phyloP scores from a whole-genome alignment of 92 coral and sea anemone genomes.

The Chrysogorgia sp. region DNA sequence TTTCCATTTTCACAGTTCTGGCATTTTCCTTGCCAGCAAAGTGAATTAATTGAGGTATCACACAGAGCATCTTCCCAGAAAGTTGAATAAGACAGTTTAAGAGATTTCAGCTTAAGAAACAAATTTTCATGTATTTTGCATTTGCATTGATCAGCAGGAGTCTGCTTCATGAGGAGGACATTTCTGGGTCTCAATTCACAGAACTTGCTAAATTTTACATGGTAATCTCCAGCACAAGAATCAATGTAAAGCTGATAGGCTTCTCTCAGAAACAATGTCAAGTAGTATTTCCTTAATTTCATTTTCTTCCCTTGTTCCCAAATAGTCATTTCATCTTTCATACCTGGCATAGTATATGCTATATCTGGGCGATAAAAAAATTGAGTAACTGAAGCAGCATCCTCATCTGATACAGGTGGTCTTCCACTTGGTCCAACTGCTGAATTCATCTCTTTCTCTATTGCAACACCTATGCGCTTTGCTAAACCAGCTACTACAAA shows the following conservation, averaged over 20 bases:
- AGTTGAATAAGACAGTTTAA: slow-evolving; percentile 10
- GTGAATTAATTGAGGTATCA: slow-evolving; percentile 42
- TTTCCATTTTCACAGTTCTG: slow-evolving; percentile 53
- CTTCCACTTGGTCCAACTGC: slow-evolving; percentile 16
- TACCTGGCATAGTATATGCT: slow-evolving; percentile 32
- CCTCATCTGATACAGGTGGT: slow-evolving; percentile 16
- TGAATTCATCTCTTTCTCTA: slow-evolving; percentile 5
- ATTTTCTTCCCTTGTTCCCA: slow-evolving; percentile 29
- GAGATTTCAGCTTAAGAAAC: slow-evolving; percentile 37
- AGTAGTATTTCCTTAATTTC: slow-evolving; percentile 26
- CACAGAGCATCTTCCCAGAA: slow-evolving; percentile 41
- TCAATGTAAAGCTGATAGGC: slow-evolving; percentile 12
- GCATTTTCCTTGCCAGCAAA: slow-evolving; percentile 51
- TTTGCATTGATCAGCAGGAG: slow-evolving; percentile 57
- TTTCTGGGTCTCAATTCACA: slow-evolving; percentile 46
- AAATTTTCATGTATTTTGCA: slow-evolving; percentile 59
- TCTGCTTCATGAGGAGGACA: slow-evolving; percentile 50
- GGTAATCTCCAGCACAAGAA: neutral
- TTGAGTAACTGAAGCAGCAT: slow-evolving; percentile 4
- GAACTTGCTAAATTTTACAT: slow-evolving; percentile 39
- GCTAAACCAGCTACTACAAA: slow-evolving; percentile 28
- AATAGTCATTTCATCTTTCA: slow-evolving; percentile 37
- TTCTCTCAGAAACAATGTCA: slow-evolving; percentile 22
- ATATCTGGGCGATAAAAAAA: slow-evolving; percentile 24
- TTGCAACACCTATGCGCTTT: slow-evolving; percentile 9